Evolutionary conservation across 2,113 vertebrate genomes (phyloP).

Genomic region (Larimichthys crocea): DNA sequence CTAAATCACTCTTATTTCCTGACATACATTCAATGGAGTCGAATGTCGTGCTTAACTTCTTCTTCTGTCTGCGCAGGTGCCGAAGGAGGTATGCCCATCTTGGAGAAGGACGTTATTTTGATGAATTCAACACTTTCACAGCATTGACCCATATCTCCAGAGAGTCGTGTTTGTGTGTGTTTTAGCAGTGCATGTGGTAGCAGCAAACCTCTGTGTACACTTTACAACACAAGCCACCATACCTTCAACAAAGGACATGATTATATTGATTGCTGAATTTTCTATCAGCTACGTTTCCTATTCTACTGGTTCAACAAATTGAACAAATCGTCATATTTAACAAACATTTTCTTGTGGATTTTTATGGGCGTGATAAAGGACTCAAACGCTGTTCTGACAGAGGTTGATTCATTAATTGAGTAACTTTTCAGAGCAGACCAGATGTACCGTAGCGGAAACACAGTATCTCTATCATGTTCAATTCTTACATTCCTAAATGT

Average conservation of each 20-base stretch:
- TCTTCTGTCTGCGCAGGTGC: conserved; percentile 83
- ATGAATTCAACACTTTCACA: conserved; percentile 12
- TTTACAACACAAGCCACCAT: background rate
- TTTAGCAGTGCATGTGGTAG: background rate
- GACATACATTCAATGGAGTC: background rate
- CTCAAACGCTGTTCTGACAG: no score
- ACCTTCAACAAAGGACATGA: background rate
- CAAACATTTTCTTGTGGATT: no score
- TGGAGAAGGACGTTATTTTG: conserved; percentile 16
- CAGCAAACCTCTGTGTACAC: no score
- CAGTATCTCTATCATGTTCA: no score
- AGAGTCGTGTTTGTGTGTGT: conserved; percentile 10
- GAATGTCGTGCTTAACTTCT: background rate
- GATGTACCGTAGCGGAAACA: no score
- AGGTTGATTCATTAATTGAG: no score
- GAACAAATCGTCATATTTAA: background rate
- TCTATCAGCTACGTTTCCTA: no score
- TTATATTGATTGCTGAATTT: background rate
- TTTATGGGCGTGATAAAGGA: no score
- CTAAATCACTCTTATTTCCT: background rate
- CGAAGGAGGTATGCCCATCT: conserved; percentile 87
- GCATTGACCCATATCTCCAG: conserved; percentile 6
- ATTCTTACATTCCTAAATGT: no score
- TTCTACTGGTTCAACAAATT: background rate
- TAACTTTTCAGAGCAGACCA: no score